These are phyloP conservation scores for Synergus gifuensis DNA, from an alignment of 2,888 invertebrate species.

Conservation along the genomic window DNA sequence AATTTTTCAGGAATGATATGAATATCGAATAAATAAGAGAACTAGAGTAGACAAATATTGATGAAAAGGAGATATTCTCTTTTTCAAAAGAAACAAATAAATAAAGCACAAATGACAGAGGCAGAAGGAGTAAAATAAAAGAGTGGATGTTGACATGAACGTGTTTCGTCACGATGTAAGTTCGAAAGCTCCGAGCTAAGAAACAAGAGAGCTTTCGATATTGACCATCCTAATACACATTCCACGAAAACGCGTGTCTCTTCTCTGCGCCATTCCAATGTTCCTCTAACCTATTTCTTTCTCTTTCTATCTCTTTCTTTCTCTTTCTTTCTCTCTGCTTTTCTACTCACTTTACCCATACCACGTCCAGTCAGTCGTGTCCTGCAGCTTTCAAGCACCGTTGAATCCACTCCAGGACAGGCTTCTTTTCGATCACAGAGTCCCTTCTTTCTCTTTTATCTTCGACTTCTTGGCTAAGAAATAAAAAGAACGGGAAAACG, in stretches of 20 bases:
- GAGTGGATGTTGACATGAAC: background rate
- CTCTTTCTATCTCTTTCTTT: background rate
- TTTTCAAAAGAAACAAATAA: background rate
- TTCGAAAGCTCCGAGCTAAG: background rate
- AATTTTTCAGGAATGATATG: background rate
- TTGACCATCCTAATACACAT: constrained; percentile 14
- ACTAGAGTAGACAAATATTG: background rate
- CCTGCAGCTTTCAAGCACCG: constrained; percentile 55
- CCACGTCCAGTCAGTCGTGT: constrained; percentile 36
- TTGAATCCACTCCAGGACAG: constrained; percentile 52
- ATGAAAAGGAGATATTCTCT: background rate
- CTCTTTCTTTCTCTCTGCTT: constrained; percentile 38
- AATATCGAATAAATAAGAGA: background rate
- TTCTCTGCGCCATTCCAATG: constrained; percentile 48
- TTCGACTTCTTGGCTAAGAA: constrained; percentile 29
- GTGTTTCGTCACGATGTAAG: background rate
- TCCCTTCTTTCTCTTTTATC: constrained; percentile 41
- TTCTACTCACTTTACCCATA: constrained; percentile 45
- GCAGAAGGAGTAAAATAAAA: background rate
- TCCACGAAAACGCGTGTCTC: constrained; percentile 21
- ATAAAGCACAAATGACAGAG: too few relatives aligned
- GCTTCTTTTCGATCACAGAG: constrained; percentile 53
- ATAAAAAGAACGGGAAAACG: constrained; percentile 37
- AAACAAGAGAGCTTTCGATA: constrained; percentile 13
- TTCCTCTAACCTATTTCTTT: background rate